Base-by-base conservation (phyloP, 1,140 invertebrate genomes). In the Musca domestica region DNA sequence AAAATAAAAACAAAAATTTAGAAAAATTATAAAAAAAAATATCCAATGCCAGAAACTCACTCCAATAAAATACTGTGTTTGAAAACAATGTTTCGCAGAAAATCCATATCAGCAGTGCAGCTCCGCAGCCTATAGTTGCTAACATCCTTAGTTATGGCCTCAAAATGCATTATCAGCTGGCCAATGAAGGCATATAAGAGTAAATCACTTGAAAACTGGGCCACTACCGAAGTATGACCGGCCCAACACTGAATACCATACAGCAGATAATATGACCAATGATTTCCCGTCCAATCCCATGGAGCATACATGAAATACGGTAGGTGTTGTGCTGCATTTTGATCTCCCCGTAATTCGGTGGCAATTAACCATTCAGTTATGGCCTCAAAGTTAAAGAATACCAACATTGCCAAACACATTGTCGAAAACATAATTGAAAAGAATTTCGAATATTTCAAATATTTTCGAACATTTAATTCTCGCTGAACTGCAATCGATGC, bases 151-250 rank as follows among this genome's bases (percentile, higher is more conserved):
- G 72, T 34, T n/a, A 79, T 15, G 27, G 72, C 67, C n/a, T 80
- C 74, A 5, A 73, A 80, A 52, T 80, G 77, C 77, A 80, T 80
- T 0, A 76, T 69, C 12, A 80, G 65, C 48, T 75, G 71, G 0
- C 74, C 76, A 25, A 71, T 72, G 27, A 75, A 66, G 17, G 77
- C 76, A 27, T 70, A 73, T 14, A 80, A 69, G 34, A 80, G 1
- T 0, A 80, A 67, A 67, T 80, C 77, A 6, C 72, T 73, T 0
- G 77, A 65, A 7, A 80, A 75, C 30, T 80, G 77, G 3, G 74
- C 76, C n/a, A 76, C 66, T 0, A 74, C 76, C 7, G 77, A 71
- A 7, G 76, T 75, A 19, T 74, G 72, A 10, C 74, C 77, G 0
- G 76, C 77, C n/a, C 77, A 63, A 48, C 71, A 74, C 34, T 73